Conservation (phyloP, 2,113 vertebrate genomes). For the Pygoscelis antarcticus region DNA sequence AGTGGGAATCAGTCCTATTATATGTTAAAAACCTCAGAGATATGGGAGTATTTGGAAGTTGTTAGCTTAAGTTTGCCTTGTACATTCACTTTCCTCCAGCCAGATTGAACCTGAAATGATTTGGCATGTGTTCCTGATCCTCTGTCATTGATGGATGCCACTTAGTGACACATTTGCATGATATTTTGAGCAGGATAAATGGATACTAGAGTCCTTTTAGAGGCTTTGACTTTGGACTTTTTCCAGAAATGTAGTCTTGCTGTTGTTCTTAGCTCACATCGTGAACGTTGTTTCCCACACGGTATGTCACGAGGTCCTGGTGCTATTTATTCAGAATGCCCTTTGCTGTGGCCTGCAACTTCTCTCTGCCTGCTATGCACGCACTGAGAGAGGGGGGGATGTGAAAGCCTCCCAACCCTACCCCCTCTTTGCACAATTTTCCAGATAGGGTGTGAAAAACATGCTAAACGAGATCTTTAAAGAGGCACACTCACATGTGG, state of each 20-base stretch:
- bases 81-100: background rate
- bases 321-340: background rate
- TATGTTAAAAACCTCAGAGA: background rate
- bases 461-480: background rate
- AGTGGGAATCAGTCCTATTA: background rate
- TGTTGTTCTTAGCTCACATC: background rate
- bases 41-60: background rate
- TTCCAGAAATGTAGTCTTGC: background rate
- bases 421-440: background rate
- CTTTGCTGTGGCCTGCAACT: background rate
- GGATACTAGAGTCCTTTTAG: conserved; percentile 2
- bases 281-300: background rate
- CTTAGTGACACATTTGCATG: background rate
- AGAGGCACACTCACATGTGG: rapidly evolving
- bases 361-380: background rate
- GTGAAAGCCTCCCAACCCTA: background rate
- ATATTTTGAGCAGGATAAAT: conserved; percentile 2
- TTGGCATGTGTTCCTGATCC: background rate
- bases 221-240: background rate
- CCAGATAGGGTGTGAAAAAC: background rate
- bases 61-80: background rate
- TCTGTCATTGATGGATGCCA: background rate
- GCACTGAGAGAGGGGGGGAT: background rate
- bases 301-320: background rate
- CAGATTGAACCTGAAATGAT: background rate